Evolutionary conservation across 2,797 vertebrate genomes (phyloP).

Genomic region (Eospalax fontanierii): DNA sequence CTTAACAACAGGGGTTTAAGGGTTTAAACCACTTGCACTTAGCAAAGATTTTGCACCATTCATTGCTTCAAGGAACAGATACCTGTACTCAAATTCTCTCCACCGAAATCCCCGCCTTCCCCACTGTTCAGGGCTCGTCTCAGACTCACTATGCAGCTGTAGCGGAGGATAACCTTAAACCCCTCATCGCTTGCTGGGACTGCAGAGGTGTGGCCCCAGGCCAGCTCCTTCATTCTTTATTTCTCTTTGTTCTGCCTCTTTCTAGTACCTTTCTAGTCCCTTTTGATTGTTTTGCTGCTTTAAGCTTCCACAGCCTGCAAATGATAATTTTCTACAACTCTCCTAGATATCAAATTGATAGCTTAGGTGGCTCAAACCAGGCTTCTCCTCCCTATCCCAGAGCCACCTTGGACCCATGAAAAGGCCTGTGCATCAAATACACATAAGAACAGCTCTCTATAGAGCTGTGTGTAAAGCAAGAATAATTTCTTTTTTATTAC

Average conservation of each 20-base stretch:
- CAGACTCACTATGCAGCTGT: background rate
- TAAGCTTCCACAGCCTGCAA: background rate
- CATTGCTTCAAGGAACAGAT: background rate
- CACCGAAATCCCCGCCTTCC: background rate
- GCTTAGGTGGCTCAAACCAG: background rate
- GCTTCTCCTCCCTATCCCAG: background rate
- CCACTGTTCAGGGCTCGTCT: background rate
- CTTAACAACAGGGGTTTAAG: background rate
- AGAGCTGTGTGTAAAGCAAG: background rate
- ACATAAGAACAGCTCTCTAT: background rate
- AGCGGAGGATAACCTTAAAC: background rate
- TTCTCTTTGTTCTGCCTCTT: background rate
- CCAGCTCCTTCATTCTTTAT: background rate
- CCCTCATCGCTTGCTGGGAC: background rate
- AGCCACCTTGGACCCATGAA: background rate
- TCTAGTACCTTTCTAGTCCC: background rate
- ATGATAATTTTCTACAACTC: background rate
- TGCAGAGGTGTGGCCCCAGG: rapidly evolving
- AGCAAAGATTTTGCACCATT: background rate
- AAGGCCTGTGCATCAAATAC: background rate
- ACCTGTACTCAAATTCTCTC: background rate
- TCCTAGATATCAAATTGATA: background rate
- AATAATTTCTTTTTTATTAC: background rate
- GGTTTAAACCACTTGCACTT: background rate
- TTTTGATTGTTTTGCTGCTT: background rate